Base-by-base conservation (phyloP, 2,888 invertebrate genomes). In the Apamea anceps region DNA sequence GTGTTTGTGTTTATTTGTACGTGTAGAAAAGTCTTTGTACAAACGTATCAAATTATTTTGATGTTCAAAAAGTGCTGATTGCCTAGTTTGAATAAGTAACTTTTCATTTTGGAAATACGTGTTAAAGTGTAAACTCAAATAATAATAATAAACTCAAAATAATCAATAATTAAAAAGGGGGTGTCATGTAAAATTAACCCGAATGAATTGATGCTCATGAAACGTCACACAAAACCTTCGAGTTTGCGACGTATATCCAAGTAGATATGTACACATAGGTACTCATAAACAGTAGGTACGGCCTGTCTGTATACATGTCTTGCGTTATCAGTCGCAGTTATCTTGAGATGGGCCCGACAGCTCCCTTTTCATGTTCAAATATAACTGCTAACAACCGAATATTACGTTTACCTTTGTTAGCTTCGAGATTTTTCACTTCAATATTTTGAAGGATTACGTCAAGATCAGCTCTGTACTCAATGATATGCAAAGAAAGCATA, bases 301-400 rank as follows among this genome's bases (percentile, higher is more conserved):
- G 13, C 0, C 73, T 81, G 75, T 79, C 71, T 51, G 63, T 87
- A 75, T 2, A 72, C 75, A 78, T 73, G 70, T 87, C 87, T 71
- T 28, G 21, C 25, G 57, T 72, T 87, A 85, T 85, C 85, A 37
- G 66, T 2, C 42, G 42, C 37, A 57, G 51, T 72, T 75, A 85
- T 85, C 85, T 85, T 85, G 85, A 85, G 65, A 85, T 77, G 85
- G 85, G 85, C 81, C 63, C 54, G 85, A 85, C 85, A 87, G 81
- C 66, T 85, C 42, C 80, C 85, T 67, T 70, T 71, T 65, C 73
- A 71, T 42, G 57, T 42, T 28, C 72, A 75, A 7, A 73, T 42
- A 51, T 68, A 77, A 63, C 76, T 45, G 21, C 62, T 66, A 66
- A 74, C 67, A 72, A 25, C 21, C 68, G n/a, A 73, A 85, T 71